Base-by-base conservation (phyloP, 2,888 invertebrate genomes). In the Lasioglossum lativentre region DNA sequence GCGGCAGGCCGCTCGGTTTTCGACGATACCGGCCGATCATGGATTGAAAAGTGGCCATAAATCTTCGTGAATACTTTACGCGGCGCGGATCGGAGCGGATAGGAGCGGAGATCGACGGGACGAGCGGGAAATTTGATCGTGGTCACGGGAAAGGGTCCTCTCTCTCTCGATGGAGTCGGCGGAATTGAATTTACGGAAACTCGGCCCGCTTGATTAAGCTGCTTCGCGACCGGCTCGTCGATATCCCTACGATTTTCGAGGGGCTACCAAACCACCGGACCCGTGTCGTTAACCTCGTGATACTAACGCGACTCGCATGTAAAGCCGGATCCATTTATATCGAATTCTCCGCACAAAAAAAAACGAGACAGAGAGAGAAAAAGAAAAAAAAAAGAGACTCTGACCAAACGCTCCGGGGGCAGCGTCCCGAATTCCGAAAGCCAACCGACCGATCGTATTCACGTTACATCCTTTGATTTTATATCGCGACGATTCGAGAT, bases 131-230 rank as follows among this genome's bases (percentile, higher is more conserved):
- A 87, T 87, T 87, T 87, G 47, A 85, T 87, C 59, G 81, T 63
- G 75, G 75, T 74, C 63, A 71, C 47, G 71, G 52, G 42, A 77
- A 38, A 70, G 80, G 70, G 30, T 78, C 63, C 52, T 56, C 52
- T 23, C 47, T 47, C 52, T 56, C 52, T 10, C 56, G 70, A 71
- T 56, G 77, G 38, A 70, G 38, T 70, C 27, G 73, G 10, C 78
- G 75, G 82, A 88, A 89, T 89, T 89, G 82, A 89, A 89, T 88
- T 87, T 86, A 83, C 78, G 76, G 82, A 86, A 83, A 87, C 82
- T 82, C 82, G 75, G 75, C 75, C 68, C 82, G 84, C 81, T 89
- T 89, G 89, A 89, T 89, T 89, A 88, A 89, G 88, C 82, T 80
- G 34, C 82, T 75, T 79, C 76, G 77, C 85, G 85, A 75, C 72